These are phyloP conservation scores for Eilema depressum DNA, from an alignment of 2,888 invertebrate species.

Conservation along the genomic window DNA sequence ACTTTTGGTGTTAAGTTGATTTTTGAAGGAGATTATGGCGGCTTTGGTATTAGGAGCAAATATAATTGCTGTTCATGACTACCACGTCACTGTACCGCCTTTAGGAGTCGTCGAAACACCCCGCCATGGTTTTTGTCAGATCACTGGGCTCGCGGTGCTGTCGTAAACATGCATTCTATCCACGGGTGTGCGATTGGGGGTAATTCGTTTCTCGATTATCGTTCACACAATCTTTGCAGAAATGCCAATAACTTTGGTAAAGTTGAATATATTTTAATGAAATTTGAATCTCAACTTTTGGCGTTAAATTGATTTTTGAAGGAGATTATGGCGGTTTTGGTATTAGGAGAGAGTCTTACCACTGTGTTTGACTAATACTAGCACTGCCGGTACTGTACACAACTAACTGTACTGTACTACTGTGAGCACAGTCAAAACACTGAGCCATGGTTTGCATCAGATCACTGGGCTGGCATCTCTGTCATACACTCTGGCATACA, in stretches of 20 bases:
- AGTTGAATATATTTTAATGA: not conserved
- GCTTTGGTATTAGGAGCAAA: not conserved
- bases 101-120: conserved; percentile 83
- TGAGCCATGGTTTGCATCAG: too few species aligned
- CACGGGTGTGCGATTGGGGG: not conserved
- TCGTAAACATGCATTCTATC: conserved; percentile 17
- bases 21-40: not conserved
- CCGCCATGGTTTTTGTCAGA: conserved; percentile 68
- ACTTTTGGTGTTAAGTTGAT: not conserved
- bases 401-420: too few species aligned
- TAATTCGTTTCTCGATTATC: not conserved
- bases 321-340: not conserved
- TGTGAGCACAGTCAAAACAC: too few species aligned
- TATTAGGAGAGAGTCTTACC: not conserved
- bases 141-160: conserved; percentile 39
- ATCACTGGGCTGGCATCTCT: too few species aligned
- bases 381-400: too few species aligned
- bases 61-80: too few species aligned
- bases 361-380: too few species aligned
- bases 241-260: not conserved
- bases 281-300: not conserved
- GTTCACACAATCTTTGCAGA: not conserved
- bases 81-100: conserved; percentile 76
- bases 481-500: too few species aligned
- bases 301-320: not conserved